Evolutionary conservation across 1,140 invertebrate genomes (phyloP), one percentile per base, ranked within the genome.

Genomic region (Plutomurus gul): DNA sequence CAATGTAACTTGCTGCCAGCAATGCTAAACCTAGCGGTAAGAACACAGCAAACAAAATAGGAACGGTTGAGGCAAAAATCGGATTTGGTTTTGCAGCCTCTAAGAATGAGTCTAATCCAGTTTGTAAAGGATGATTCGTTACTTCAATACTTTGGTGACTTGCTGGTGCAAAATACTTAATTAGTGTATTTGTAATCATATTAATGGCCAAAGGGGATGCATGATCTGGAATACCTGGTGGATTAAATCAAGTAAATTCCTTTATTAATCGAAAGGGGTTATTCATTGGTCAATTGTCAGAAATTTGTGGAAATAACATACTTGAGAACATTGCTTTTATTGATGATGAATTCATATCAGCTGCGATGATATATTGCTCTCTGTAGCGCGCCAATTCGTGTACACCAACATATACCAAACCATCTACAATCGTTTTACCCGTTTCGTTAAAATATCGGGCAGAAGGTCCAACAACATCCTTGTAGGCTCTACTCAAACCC

Each of bases 1-100:
- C 85, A 1, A 93, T 88, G 82, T 93, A 92, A 81, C 93, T 92
- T 0, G 93, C 90, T 1, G 92, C 91, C 1, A 94, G 90, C 82
- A 95, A 86, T 1, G 88, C 88, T 83, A 89, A 84, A n/a, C 85
- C 85, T 25, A 85, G 79, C 4, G 83, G 80, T 18, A 83, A 20
- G 25, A 84, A 76, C n/a, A 81, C 73, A 2, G 46, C 81, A 79
- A 84, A 84, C 6, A 84, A 30, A 11, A 84, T 51, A 10, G 83
- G 79, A 75, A 81, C 70, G 16, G 75, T 75, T 18, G 37, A 37
- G 0, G 77, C 13, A 75, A 79, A 81, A 4, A 73, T 36, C 2
- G 83, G 83, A 60, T 84, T 39, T 11, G 83, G 76, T 79, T 80
- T 71, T n/a, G 81, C 81, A 22, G 79, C 73, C 36, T 84, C 81